Conservation (phyloP, 2,888 invertebrate species). For the Hirtodrosophila cameraria region DNA sequence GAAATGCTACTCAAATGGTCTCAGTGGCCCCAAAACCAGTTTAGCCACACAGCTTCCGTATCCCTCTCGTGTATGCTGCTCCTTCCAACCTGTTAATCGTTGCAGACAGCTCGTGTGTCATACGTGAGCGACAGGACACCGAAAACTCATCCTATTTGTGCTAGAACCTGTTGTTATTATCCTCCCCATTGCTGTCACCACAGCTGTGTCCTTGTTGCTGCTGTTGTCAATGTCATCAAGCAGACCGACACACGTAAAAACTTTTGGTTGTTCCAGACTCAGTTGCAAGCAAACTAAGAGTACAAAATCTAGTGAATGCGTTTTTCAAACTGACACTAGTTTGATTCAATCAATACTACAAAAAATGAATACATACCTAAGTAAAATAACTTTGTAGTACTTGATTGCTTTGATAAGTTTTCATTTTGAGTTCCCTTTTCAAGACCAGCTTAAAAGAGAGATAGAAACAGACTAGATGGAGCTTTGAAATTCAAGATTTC, state of each 20-base stretch:
- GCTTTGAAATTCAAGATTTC: too few species aligned
- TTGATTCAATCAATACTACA: constrained; percentile 24
- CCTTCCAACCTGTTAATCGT: constrained; percentile 55
- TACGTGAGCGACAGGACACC: constrained; percentile 42
- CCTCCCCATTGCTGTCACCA: constrained; percentile 18
- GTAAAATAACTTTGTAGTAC: too few species aligned
- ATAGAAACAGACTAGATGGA: too few species aligned
- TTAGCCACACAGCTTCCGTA: constrained; percentile 5
- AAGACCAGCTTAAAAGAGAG: too few species aligned
- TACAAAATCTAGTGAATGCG: not conserved
- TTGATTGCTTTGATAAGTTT: too few species aligned
- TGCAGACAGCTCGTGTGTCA: constrained; percentile 62
- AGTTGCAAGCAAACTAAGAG: constrained; percentile 43
- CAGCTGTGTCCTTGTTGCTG: constrained; percentile 22
- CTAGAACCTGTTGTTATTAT: constrained; percentile 30
- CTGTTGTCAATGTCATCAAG: constrained; percentile 35
- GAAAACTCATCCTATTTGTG: constrained; percentile 28
- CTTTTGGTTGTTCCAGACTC: constrained; percentile 28
- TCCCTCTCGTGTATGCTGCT: constrained; percentile 14
- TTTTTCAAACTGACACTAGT: constrained; percentile 21
- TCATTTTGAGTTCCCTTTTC: too few species aligned
- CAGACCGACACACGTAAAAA: constrained; percentile 28
- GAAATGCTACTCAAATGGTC: constrained; percentile 42
- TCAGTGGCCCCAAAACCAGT: constrained; percentile 9
- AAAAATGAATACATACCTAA: too few species aligned